Evolutionary conservation across 1,140 invertebrate species (phyloP).

Genomic region (Ridgeia piscesae): DNA sequence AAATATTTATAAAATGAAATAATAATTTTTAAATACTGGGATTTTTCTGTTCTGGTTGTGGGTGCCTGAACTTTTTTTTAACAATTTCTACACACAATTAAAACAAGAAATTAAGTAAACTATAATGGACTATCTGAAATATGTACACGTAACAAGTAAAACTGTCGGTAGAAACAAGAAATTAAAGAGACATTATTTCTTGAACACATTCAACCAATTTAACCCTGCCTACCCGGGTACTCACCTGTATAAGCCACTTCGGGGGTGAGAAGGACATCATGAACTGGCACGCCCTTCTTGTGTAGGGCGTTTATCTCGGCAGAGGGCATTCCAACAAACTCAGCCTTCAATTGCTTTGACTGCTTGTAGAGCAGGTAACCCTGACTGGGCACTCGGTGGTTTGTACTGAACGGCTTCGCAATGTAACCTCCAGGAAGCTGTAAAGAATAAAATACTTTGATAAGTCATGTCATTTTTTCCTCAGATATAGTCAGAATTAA

Average conservation of each 20-base stretch:
- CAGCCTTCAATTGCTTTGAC: slow-evolving; percentile 37
- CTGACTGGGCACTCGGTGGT: slow-evolving; percentile 42
- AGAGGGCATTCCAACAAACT: slow-evolving; percentile 31
- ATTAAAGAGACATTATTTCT: no score
- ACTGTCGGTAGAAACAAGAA: no score
- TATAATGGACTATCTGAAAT: no score
- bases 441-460: slow-evolving; percentile 17
- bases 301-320: slow-evolving; percentile 32
- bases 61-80: no score
- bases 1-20: no score
- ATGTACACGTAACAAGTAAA: no score
- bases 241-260: slow-evolving; percentile 47
- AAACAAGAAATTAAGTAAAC: no score
- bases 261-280: slow-evolving; percentile 34
- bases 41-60: no score
- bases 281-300: slow-evolving; percentile 34
- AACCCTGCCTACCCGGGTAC: background rate
- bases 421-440: slow-evolving; percentile 37
- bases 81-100: no score
- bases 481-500: no score
- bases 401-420: slow-evolving; percentile 40
- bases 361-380: slow-evolving; percentile 44
- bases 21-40: no score
- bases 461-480: no score
- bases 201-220: background rate